Evolutionary conservation across 2,888 invertebrate species (phyloP).

Genomic region (Globia sparganii): DNA sequence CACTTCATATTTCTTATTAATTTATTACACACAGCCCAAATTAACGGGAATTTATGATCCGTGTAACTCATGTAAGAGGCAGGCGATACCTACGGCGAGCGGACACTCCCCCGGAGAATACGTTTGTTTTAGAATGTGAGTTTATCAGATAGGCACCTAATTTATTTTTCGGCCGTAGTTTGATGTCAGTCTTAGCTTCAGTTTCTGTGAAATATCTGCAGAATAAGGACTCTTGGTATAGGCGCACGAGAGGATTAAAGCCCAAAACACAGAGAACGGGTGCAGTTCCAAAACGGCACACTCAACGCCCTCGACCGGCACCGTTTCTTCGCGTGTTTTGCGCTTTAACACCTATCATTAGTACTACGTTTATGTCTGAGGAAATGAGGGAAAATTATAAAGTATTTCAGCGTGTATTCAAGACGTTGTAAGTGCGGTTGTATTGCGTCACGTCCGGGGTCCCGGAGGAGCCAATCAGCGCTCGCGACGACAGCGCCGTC

Average conservation of each 20-base stretch:
- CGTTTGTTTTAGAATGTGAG: conserved; percentile 3
- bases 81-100: neutral
- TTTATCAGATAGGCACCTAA: neutral
- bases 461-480: conserved; percentile 55
- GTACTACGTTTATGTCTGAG: neutral
- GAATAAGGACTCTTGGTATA: neutral
- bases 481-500: conserved; percentile 21
- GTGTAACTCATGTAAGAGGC: conserved; percentile 11
- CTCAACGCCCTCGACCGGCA: neutral
- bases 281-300: neutral
- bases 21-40: conserved; percentile 49
- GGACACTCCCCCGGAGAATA: conserved; percentile 44
- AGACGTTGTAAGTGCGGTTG: conserved; percentile 8
- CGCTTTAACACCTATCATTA: neutral
- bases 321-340: neutral
- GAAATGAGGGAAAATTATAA: conserved; percentile 3
- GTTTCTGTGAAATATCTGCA: neutral
- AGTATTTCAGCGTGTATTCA: neutral
- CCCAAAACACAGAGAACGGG: neutral
- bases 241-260: neutral
- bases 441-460: conserved; percentile 52
- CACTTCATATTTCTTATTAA: conserved; percentile 52
- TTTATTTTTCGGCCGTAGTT: neutral
- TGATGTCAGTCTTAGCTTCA: neutral
- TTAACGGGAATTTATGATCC: conserved; percentile 51